Base-by-base conservation (phyloP, 2,888 invertebrate species). In the Clanis bilineata region DNA sequence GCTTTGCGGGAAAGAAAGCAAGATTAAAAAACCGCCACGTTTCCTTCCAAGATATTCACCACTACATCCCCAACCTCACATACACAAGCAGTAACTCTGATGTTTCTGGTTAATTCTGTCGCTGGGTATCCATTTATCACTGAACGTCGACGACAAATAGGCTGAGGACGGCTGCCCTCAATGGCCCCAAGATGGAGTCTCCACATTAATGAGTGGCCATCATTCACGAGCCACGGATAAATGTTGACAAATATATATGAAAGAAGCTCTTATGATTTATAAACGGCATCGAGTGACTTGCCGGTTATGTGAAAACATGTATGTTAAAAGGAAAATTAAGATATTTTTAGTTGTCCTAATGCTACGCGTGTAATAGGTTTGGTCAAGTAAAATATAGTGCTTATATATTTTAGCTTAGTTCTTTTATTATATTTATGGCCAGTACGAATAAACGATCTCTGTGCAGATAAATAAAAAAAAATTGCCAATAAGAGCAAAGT, bases 221-320 rank as follows among this genome's bases (percentile, higher is more conserved):
- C 86, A 77, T 71, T 88, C 88, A 85, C 70, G 51, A 73, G 65
- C 67, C 71, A 18, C 68, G 86, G 79, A 85, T 85, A 85, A 88
- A 83, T 79, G 86, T 86, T 88, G 89, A 89, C 89, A 88, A 87
- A 89, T 87, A 81, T 18, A 9, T 76, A 83, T 78, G 81, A 80
- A 76, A 74, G 80, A 80, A 76, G 76, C 77, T 76, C 72, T 79
- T 82, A 85, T 86, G 85, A 86, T 88, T 84, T 87, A 87, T 84
- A 66, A 75, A 62, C 56, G 70, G 68, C 63, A 68, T 69, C 51
- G 72, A 70, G 62, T 66, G 45, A 43, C 32, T 57, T 36, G 57
- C n/a, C 21, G 15, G 23, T 44, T 23, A 41, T 44, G 44, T 44
- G 43, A 0, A 21, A 9, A 9, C n/a, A 23, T 47, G 21, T 32